Percentiles rank a stretch among this genome's conserved stretches.
These are phyloP conservation scores for Diadumene lineata DNA, from an alignment of 92 coral and sea anemone genomes.

Conservation along the genomic window DNA sequence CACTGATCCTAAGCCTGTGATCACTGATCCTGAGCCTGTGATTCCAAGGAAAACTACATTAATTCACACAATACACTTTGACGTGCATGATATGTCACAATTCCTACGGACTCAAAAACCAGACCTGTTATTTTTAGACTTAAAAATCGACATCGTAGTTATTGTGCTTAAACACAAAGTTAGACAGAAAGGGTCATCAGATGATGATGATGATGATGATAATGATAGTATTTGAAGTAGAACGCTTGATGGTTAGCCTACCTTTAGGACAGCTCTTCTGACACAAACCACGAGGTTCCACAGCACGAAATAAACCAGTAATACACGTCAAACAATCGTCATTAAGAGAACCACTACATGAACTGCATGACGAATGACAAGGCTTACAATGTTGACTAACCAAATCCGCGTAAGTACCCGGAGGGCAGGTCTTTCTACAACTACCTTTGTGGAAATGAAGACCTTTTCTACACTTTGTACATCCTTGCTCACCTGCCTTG, in stretches of 20 bases:
- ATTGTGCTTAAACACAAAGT: too few relatives aligned
- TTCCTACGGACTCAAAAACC: too few relatives aligned
- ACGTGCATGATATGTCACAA: too few relatives aligned
- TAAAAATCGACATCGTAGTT: too few relatives aligned
- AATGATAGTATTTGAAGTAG: too few relatives aligned
- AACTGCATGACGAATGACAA: conserved; percentile 73
- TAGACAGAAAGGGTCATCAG: too few relatives aligned
- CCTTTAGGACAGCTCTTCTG: conserved; percentile 78
- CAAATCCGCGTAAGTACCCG: conserved; percentile 68
- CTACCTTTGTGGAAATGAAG: conserved; percentile 50
- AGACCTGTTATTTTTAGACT: too few relatives aligned
- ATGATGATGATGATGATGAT: too few relatives aligned
- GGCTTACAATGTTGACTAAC: conserved; percentile 58
- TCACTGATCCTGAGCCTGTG: too few relatives aligned
- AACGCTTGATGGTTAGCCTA: conserved; percentile 15
- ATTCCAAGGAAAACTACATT: too few relatives aligned
- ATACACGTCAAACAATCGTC: conserved; percentile 75
- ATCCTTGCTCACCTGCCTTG: conserved; percentile 64
- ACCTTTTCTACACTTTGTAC: conserved; percentile 59
- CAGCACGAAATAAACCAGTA: conserved; percentile 62
- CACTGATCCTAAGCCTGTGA: too few relatives aligned
- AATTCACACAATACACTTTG: too few relatives aligned
- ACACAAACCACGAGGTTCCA: conserved; percentile 61
- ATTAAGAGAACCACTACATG: conserved; percentile 56
- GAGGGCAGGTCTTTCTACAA: conserved; percentile 78